A percentile compares a stretch with the other conserved stretches of the same genome.
phyloP scores from a whole-genome alignment of 2,888 invertebrate genomes.

The Noctua fimbriata region DNA sequence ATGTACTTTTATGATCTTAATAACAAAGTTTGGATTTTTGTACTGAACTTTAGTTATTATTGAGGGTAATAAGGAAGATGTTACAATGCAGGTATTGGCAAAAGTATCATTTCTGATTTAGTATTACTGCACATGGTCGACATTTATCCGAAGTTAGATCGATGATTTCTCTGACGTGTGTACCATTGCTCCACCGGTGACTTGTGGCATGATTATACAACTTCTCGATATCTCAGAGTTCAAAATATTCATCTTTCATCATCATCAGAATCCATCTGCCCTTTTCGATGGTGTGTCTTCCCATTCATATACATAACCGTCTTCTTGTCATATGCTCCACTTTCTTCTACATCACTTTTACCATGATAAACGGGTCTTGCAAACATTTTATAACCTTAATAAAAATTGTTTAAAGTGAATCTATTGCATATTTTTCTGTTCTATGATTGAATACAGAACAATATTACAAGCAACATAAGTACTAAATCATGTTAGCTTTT shows the following conservation, averaged over 20 bases:
- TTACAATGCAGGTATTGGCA: not conserved
- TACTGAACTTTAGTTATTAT: constrained; percentile 45
- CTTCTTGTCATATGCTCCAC: not conserved
- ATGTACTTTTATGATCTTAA: constrained; percentile 54
- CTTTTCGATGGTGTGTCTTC: not conserved
- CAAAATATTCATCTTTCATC: not conserved
- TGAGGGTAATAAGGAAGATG: constrained; percentile 35
- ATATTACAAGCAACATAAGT: constrained; percentile 51
- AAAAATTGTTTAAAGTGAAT: not conserved
- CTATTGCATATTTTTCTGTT: not conserved
- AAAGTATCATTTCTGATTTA: constrained; percentile 5
- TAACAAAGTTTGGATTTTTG: constrained; percentile 57
- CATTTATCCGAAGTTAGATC: not conserved
- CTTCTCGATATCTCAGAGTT: not conserved
- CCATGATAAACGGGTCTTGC: not conserved
- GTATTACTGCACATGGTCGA: not conserved
- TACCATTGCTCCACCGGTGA: too few species aligned
- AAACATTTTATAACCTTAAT: not conserved
- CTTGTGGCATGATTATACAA: too few species aligned
- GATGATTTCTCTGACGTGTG: too few species aligned
- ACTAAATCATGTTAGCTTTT: constrained; percentile 49
- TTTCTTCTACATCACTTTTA: not conserved
- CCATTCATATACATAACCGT: not conserved
- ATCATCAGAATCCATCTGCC: not conserved
- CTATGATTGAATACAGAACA: constrained; percentile 15